phyloP scores from a whole-genome alignment of 2,888 invertebrate species.

The Protophormia terraenovae region DNA sequence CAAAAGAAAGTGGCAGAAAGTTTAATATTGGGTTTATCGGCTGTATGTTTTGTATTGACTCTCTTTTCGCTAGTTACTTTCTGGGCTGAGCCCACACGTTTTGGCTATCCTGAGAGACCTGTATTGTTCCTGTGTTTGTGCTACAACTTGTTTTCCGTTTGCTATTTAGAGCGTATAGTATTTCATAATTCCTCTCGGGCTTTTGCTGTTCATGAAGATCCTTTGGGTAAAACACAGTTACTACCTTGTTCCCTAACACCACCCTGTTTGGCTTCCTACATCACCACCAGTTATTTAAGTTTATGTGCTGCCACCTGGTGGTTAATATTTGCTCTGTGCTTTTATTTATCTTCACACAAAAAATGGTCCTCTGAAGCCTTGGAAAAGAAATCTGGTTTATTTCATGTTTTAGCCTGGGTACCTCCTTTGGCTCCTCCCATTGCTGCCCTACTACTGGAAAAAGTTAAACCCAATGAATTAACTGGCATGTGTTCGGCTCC shows the following conservation, averaged over 20 bases:
- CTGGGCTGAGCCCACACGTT: conserved; percentile 93
- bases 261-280: conserved; percentile 88
- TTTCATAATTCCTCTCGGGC: conserved; percentile 79
- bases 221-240: conserved; percentile 73
- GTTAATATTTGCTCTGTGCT: conserved; percentile 92
- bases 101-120: conserved; percentile 95
- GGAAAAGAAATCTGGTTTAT: conserved; percentile 91
- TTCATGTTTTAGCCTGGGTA: conserved; percentile 94
- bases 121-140: conserved; percentile 94
- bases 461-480: conserved; percentile 90
- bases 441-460: conserved; percentile 89
- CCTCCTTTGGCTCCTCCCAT: conserved; percentile 93
- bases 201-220: conserved; percentile 78
- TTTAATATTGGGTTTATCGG: conserved; percentile 90
- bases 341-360: conserved; percentile 94
- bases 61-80: conserved; percentile 93
- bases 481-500: conserved; percentile 90
- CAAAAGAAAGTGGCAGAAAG: conserved; percentile 88
- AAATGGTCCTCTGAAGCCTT: conserved; percentile 97
- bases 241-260: conserved; percentile 82
- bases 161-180: conserved; percentile 87
- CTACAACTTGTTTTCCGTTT: conserved; percentile 90
- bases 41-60: conserved; percentile 90
- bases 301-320: conserved; percentile 93
- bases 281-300: conserved; percentile 89